Evolutionary conservation across 2,113 vertebrate genomes (phyloP).

Genomic region (Anhinga rufa): DNA sequence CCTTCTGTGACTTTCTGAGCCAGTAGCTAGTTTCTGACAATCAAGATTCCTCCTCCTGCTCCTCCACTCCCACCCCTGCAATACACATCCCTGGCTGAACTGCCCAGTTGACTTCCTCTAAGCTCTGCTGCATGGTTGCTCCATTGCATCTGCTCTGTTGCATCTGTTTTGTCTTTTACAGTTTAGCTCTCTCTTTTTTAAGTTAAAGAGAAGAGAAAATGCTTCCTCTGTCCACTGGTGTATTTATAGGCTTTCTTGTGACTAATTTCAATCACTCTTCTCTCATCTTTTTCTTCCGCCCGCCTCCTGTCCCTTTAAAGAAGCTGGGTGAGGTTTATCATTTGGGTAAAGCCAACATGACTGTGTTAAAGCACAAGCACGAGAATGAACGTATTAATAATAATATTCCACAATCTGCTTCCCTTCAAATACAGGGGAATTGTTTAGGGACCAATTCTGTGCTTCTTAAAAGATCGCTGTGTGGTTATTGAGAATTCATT

Average conservation of each 20-base stretch:
- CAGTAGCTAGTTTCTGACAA: neutral
- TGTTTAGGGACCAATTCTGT: neutral
- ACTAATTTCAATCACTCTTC: slow-evolving; percentile 7
- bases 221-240: neutral
- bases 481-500: neutral
- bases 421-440: neutral
- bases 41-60: neutral
- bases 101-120: neutral
- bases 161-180: neutral
- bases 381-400: neutral
- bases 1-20: neutral
- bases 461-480: neutral
- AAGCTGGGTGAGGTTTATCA: neutral
- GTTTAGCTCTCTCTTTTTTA: neutral
- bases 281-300: neutral
- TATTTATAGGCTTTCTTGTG: slow-evolving; percentile 27
- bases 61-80: neutral
- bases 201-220: neutral
- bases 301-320: neutral
- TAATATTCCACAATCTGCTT: neutral
- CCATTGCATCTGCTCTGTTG: neutral
- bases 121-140: neutral
- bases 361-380: neutral
- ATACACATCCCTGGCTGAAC: neutral
- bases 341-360: neutral